A percentile compares a stretch with the other conserved stretches of the same genome.
These are phyloP conservation scores for Phoebastria nigripes DNA, from an alignment of 2,797 vertebrate species.

Conservation along the genomic window DNA sequence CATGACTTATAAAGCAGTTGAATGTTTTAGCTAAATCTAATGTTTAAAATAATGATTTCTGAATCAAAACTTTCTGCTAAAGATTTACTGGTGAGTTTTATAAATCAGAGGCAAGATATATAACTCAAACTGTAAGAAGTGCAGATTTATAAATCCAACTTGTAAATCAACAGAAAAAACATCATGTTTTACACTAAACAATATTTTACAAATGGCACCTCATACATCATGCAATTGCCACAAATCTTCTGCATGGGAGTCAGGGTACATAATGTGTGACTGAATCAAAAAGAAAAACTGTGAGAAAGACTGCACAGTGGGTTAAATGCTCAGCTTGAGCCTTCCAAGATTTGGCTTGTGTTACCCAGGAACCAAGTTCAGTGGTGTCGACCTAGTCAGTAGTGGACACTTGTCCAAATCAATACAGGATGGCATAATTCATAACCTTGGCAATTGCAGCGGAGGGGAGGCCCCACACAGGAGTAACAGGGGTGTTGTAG, in stretches of 20 bases:
- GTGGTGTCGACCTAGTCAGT: not conserved
- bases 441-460: not conserved
- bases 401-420: conserved; percentile 50
- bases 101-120: conserved; percentile 83
- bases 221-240: conserved; percentile 76
- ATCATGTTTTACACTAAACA: conserved; percentile 84
- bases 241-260: conserved; percentile 76
- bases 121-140: conserved; percentile 78
- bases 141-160: conserved; percentile 83
- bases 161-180: conserved; percentile 80
- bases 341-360: not conserved
- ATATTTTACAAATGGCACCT: conserved; percentile 82
- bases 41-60: conserved; percentile 83
- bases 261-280: conserved; percentile 66
- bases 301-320: conserved; percentile 13
- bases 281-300: conserved; percentile 40
- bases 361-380: not conserved
- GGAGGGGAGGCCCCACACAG: conserved; percentile 22
- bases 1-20: conserved; percentile 71
- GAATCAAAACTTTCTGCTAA: conserved; percentile 82
- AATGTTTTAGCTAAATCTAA: conserved; percentile 82
- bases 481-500: conserved; percentile 24
- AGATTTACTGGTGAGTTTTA: conserved; percentile 83
- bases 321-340: not conserved
- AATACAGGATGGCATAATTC: not conserved